Conservation (phyloP, 1,140 invertebrate genomes). For the Halesus radiatus region DNA sequence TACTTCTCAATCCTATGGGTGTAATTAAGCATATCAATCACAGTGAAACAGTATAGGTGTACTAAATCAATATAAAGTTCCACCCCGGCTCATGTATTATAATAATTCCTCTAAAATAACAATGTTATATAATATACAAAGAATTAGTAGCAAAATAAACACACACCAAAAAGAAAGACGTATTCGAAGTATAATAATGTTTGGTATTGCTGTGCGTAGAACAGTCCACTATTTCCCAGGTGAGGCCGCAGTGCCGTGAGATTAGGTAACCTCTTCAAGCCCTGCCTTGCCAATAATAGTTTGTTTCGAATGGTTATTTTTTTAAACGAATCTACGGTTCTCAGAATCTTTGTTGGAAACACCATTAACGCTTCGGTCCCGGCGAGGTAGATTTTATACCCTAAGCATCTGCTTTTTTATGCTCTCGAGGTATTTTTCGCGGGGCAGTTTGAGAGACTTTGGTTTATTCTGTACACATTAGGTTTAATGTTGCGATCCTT, state of each 20-base stretch:
- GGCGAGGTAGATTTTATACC: neutral
- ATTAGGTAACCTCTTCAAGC: neutral
- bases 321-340: slow-evolving; percentile 9
- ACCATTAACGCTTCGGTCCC: slow-evolving; percentile 1
- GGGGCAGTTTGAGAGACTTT: neutral
- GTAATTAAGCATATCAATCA: too few species aligned
- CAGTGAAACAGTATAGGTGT: too few species aligned
- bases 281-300: slow-evolving; percentile 8
- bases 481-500: slow-evolving; percentile 31
- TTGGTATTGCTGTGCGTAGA: too few species aligned
- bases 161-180: too few species aligned
- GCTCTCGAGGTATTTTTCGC: neutral
- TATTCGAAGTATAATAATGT: too few species aligned
- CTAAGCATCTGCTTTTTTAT: neutral
- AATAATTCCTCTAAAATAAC: too few species aligned
- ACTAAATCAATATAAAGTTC: too few species aligned
- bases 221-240: neutral
- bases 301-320: slow-evolving; percentile 18
- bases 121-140: too few species aligned
- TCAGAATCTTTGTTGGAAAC: slow-evolving; percentile 2
- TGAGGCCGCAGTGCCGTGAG: neutral
- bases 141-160: too few species aligned
- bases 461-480: slow-evolving; percentile 21
- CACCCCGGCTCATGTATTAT: too few species aligned
- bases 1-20: too few species aligned